Base-by-base conservation (phyloP, 2,888 invertebrate species). In the Myathropa florea region DNA sequence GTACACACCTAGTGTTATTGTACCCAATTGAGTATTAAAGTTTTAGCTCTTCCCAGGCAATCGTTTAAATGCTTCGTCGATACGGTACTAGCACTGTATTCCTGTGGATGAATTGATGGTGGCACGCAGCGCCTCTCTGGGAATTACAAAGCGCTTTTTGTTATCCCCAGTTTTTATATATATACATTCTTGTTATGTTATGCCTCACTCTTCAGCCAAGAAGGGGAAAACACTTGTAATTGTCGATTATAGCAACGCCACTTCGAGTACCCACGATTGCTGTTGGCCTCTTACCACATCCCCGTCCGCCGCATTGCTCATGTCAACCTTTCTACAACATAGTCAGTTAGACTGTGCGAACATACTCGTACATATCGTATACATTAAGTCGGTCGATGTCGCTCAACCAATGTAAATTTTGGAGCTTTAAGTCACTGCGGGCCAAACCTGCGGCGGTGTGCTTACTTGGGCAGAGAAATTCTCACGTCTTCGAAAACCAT, bases 91-190 rank as follows among this genome's bases (percentile, higher is more conserved):
- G 36, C 18, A 14, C 21, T 63, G 30, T 36, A 33, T 78, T 55
- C 59, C 64, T 53, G 53, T 59, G 60, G 18, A 59, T 21, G 39
- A 53, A 21, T 75, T 53, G 64, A 53, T 39, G 57, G 57, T 63
- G 67, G 73, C 68, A 64, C 61, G 55, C 79, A 83, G 70, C 76
- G 67, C 85, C 82, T 77, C 82, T 72, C 68, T 72, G 64, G 28
- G 85, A 82, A 82, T 82, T 82, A 85, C 85, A 82, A 85, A 82
- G 76, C 73, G 82, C 67, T 82, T 85, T 82, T 68, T 82, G 85
- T 82, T 82, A 82, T 82, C 72, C 85, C 71, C 24, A 23, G 24
- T 57, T 57, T 57, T 12, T 57, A 14, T 24, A 21, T 53, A 6
- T 33, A n/a, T 46, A 46, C 18, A 46, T 72, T 55, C 46, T 84